phyloP scores from a whole-genome alignment of 2,797 vertebrate genomes.

The Hipposideros larvatus region DNA sequence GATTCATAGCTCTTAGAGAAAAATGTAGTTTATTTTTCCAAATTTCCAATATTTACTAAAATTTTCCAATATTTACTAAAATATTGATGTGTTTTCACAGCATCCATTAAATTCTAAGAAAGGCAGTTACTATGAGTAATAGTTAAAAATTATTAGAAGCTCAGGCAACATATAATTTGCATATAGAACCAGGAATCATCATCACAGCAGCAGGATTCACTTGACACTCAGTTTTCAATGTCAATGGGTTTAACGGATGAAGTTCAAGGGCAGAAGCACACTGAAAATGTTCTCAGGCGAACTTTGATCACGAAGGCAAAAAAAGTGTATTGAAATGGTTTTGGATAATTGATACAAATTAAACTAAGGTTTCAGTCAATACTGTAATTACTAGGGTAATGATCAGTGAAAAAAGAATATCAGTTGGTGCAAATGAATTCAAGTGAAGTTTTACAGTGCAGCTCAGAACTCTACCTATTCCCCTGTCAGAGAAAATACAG shows the following conservation, averaged over 20 bases:
- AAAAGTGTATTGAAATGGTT: constrained; percentile 42
- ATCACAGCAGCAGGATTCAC: neutral
- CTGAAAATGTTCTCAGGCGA: neutral
- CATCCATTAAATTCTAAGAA: no score
- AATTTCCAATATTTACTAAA: no score
- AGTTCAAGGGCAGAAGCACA: constrained; percentile 2
- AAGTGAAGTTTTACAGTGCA: neutral
- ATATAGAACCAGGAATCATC: neutral
- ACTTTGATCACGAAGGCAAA: constrained; percentile 49
- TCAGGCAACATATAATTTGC: neutral
- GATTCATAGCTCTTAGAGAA: no score
- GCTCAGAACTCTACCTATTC: constrained; percentile 30
- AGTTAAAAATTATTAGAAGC: neutral
- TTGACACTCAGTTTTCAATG: neutral
- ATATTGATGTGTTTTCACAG: no score
- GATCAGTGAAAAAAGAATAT: constrained; percentile 34
- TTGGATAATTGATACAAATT: constrained; percentile 72
- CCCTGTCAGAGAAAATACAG: neutral
- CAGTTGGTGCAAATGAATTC: neutral
- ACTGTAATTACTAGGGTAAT: constrained; percentile 64
- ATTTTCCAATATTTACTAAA: no score
- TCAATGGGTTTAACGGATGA: neutral
- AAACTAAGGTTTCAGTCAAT: constrained; percentile 78
- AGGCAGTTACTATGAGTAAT: no score
- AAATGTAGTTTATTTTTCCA: no score